Percentiles rank a stretch among this genome's conserved stretches.
Conservation (phyloP, 2,113 vertebrate genomes). For the Hiodon tergisus region DNA sequence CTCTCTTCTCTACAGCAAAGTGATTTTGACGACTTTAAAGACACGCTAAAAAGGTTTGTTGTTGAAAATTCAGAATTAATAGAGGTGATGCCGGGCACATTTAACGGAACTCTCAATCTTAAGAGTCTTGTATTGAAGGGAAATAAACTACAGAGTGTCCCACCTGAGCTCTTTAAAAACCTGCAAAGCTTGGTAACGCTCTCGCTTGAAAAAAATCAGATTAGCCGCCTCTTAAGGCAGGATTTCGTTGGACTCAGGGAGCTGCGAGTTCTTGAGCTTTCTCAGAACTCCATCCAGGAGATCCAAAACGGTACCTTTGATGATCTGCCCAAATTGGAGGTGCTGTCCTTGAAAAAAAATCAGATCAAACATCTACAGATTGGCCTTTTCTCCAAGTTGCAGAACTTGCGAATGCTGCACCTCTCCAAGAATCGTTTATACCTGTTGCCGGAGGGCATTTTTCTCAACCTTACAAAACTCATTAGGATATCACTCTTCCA, state of each 20-base stretch:
- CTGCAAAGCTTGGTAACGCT: conserved; percentile 66
- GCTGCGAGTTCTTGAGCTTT: conserved; percentile 71
- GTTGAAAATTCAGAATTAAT: conserved; percentile 40
- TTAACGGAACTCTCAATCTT: conserved; percentile 46
- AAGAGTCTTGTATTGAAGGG: conserved; percentile 28
- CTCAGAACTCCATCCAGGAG: conserved; percentile 70
- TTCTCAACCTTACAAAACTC: conserved; percentile 68
- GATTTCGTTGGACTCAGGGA: conserved; percentile 65
- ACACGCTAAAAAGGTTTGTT: conserved; percentile 28
- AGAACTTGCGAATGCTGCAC: conserved; percentile 73
- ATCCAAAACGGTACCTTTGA: conserved; percentile 66
- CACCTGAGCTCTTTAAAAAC: conserved; percentile 64
- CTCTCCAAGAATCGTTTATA: conserved; percentile 78
- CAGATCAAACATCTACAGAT: conserved; percentile 61
- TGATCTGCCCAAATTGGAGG: conserved; percentile 65
- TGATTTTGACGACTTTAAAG: conserved; percentile 41
- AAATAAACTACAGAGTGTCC: conserved; percentile 50
- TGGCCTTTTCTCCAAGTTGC: conserved; percentile 68
- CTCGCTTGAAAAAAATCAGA: conserved; percentile 70
- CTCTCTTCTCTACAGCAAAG: conserved; percentile 47
- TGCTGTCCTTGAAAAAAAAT: conserved; percentile 81
- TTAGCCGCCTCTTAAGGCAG: conserved; percentile 56
- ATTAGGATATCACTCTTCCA: conserved; percentile 74
- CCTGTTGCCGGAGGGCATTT: conserved; percentile 67
- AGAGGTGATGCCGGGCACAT: conserved; percentile 47